Evolutionary conservation across 2,113 vertebrate genomes (phyloP).

Genomic region (Brachyhypopomus occidentalis): DNA sequence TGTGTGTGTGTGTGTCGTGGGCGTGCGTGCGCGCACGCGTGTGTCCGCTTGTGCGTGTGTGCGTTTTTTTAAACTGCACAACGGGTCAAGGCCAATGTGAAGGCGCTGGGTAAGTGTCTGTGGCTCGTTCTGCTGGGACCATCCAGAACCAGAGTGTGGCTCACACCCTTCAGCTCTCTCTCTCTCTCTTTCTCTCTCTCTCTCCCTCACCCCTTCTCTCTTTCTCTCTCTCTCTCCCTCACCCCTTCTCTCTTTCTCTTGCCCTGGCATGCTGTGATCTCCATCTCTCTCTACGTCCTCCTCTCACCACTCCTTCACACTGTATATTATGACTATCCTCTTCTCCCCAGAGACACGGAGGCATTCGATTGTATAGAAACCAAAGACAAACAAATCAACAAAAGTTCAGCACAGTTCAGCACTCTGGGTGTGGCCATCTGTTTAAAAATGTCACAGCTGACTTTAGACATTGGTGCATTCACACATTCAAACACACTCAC

Average conservation of each 20-base stretch:
- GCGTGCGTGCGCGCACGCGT: conserved; percentile 20
- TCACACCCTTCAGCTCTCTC: not conserved
- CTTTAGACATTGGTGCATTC: conserved; percentile 51
- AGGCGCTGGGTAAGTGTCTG: conserved; percentile 76
- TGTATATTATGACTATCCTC: conserved; percentile 71
- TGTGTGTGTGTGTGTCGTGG: conserved; percentile 34
- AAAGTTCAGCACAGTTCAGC: conserved; percentile 62
- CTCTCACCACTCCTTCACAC: conserved; percentile 44
- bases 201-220: not conserved
- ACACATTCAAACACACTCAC: conserved; percentile 34
- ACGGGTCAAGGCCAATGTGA: conserved; percentile 75
- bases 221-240: conserved; percentile 27
- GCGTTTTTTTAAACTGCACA: conserved; percentile 63
- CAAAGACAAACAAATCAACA: conserved; percentile 73
- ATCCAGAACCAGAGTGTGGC: conserved; percentile 35
- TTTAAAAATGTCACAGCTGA: conserved; percentile 59
- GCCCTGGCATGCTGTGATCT: not conserved
- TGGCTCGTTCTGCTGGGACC: conserved; percentile 75
- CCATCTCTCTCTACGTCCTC: conserved; percentile 31
- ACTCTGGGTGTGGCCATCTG: conserved; percentile 63
- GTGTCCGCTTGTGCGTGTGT: conserved; percentile 24
- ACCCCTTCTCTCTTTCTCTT: conserved; percentile 39
- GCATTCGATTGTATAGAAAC: conserved; percentile 68
- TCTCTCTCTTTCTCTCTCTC: not conserved
- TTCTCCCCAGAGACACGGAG: conserved; percentile 46